These are phyloP conservation scores for Triops longicaudatus DNA, from an alignment of 1,140 invertebrate species.

Conservation along the genomic window DNA sequence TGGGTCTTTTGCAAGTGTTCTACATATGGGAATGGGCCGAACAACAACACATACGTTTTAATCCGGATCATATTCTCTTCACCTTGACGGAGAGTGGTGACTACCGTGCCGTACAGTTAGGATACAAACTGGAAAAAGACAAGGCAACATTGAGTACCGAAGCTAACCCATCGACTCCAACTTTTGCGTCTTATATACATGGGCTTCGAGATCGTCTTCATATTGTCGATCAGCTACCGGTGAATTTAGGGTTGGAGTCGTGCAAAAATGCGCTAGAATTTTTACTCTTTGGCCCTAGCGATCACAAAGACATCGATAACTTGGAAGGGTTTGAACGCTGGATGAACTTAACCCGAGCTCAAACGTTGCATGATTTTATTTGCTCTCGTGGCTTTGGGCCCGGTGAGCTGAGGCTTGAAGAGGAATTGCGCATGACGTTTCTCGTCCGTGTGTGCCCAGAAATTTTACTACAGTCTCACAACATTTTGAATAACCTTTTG, in stretches of 20 bases:
- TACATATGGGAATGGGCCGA: background rate
- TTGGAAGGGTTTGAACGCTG: background rate
- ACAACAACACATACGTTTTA: background rate
- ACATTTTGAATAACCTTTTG: background rate
- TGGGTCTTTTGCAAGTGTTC: background rate
- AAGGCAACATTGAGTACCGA: background rate
- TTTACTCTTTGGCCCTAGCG: background rate
- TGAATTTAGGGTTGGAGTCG: background rate
- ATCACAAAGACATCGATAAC: background rate
- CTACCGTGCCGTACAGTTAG: background rate
- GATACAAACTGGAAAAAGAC: background rate
- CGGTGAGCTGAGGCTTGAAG: background rate
- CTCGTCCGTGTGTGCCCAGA: background rate
- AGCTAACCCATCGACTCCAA: background rate
- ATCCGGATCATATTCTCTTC: background rate
- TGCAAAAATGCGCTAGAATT: background rate
- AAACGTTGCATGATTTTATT: conserved; percentile 1
- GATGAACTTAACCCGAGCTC: background rate
- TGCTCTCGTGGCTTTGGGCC: background rate
- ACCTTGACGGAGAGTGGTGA: background rate
- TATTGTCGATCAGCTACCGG: background rate
- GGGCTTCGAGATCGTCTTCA: background rate
- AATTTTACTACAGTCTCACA: background rate
- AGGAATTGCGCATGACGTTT: background rate
- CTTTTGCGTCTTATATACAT: background rate